Evolutionary conservation across 2,797 vertebrate genomes (phyloP).

Genomic region (Sebastes baramenuke): DNA sequence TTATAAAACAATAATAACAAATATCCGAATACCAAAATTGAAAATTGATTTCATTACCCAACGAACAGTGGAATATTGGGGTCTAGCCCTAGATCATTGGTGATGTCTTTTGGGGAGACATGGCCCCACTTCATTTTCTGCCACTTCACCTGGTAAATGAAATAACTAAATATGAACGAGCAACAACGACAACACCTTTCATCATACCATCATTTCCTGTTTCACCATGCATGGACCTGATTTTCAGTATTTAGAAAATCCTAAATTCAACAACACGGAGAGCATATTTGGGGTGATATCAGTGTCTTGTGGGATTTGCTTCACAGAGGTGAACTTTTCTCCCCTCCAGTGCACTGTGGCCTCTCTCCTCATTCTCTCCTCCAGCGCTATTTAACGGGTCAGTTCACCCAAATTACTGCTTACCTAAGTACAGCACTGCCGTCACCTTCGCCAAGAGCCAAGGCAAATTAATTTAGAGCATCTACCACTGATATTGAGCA

Average conservation of each 20-base stretch:
- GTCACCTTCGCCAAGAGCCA: not conserved
- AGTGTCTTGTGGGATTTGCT: not conserved
- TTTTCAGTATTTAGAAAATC: not conserved
- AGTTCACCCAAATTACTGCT: not conserved
- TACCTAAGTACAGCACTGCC: not conserved
- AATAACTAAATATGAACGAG: not conserved
- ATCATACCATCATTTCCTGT: not conserved
- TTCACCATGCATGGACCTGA: not conserved
- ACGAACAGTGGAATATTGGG: too few species aligned
- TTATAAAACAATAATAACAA: too few species aligned
- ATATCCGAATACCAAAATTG: too few species aligned
- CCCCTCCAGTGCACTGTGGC: not conserved
- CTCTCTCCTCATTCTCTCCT: not conserved
- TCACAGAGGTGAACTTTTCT: not conserved
- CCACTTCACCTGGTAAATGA: not conserved
- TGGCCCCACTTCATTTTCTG: not conserved
- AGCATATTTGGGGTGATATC: not conserved
- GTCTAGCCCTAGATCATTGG: too few species aligned
- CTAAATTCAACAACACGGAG: not conserved
- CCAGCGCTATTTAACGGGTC: not conserved
- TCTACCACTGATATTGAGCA: not conserved
- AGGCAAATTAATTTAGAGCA: slow-evolving; percentile 1
- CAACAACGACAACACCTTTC: not conserved
- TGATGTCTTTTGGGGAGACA: not conserved
- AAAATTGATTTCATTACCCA: too few species aligned